Base-by-base conservation (phyloP, 2,797 vertebrate genomes). In the Catostomus latipinnis region DNA sequence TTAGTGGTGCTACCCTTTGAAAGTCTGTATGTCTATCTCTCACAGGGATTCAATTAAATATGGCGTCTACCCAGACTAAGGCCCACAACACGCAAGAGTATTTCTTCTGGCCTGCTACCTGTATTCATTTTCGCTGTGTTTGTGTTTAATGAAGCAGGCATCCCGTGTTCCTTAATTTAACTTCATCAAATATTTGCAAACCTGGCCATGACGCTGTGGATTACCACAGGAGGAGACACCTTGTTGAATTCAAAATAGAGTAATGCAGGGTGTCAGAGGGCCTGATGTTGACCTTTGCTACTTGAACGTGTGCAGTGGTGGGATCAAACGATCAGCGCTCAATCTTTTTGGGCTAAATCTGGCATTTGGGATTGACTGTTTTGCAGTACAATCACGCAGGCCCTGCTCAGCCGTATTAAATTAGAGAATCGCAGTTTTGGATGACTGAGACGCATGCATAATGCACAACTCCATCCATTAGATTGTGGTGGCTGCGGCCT, bases 381-480 rank as follows among this genome's bases (percentile, higher is more conserved):
- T 45, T 16, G 72, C 61, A 81, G 81, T 83, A 14, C 49, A 52
- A 58, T 82, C 73, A 58, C 67, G 65, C 12, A 45, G 52, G 22
- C 76, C 34, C 34, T 34, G n/a, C 13, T 12, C 49, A 34, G 71
- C 68, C 67, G 6, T 63, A 70, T 66, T 78, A 78, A 86, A 86
- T 86, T 83, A 81, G 78, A 76, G 78, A 76, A 84, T 76, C 73
- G 81, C 65, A 58, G 77, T 45, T 84, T 62, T 16, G 57, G 63
- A 70, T 16, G 53, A 43, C 34, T 22, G 18, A 62, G 67, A 34
- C 34, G 60, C 81, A 79, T 86, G 78, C 68, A 81, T 84, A 86
- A 86, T 86, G 80, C 75, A 84, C 16, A 57, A n/a, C 66, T 58
- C 67, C 50, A 56, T 83, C 82, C 71, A 10, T 76, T 78, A 74